These are phyloP conservation scores for Perdix hodgsoniae DNA, from an alignment of 2,797 vertebrate genomes.

Conservation along the genomic window DNA sequence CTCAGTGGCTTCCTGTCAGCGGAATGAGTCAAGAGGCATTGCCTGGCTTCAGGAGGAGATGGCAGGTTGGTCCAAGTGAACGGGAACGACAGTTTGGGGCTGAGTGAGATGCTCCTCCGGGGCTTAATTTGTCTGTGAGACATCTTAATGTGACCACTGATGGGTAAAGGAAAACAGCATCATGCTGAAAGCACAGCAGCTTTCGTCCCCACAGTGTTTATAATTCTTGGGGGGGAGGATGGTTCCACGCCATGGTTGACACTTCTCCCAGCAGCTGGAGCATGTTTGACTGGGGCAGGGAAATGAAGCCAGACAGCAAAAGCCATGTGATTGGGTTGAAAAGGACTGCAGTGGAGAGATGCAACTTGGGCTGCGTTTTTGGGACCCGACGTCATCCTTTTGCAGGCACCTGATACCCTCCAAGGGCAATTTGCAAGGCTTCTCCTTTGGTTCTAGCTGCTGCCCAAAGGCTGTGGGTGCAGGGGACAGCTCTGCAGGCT, in stretches of 20 bases:
- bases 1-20: not conserved
- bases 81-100: not conserved
- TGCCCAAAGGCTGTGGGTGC: not conserved
- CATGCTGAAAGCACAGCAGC: not conserved
- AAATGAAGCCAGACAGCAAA: not conserved
- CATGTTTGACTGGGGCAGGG: not conserved
- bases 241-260: not conserved
- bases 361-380: not conserved
- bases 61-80: not conserved
- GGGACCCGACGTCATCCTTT: not conserved
- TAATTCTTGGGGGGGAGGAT: not conserved
- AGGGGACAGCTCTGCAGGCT: not conserved
- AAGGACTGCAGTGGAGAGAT: not conserved
- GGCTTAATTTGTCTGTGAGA: slow-evolving; percentile 1
- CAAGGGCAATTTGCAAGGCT: not conserved
- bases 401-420: not conserved
- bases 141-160: too few relatives aligned
- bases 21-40: not conserved
- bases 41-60: not conserved
- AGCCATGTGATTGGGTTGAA: not conserved
- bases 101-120: not conserved
- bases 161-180: not conserved
- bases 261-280: not conserved
- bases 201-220: not conserved
- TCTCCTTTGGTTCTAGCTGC: not conserved